Evolutionary conservation across 1,140 invertebrate genomes (phyloP), one percentile per base, ranked within the genome.

Genomic region (Paraescarpia echinospica): DNA sequence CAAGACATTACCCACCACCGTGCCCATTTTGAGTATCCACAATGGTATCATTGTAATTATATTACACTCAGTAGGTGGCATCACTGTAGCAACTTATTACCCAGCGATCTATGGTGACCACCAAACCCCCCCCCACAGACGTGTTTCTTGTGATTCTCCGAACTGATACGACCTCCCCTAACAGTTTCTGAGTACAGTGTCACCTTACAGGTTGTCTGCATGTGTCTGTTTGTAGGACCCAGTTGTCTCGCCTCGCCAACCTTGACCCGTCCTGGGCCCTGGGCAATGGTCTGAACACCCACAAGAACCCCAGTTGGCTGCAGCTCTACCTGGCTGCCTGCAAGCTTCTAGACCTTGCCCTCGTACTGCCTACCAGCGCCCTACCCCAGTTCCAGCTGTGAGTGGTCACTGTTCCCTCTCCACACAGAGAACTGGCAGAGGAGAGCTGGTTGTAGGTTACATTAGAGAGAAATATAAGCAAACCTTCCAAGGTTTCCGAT

Each of bases 331-430:
- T 99, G 91, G 97, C 98, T 92, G 98, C 98, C 9, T 98, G 98
- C 91, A 99, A 99, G 96, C 96, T 99, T 22, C 96, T 99, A 12
- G 98, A 99, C 95, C 96, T 99, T 92, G 97, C 98, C 31, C 97
- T 98, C 89, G 96, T 98, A 31, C 95, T 99, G 93, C 98, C 98
- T n/a, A 98, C 98, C 0, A 97, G 98, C 92, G 97, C 97, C 93
- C 96, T 99, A 91, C 98, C 98, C 34, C 98, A 99, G 95, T 99
- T 99, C 96, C 98, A 99, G 96, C 98, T 99, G 93, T 93, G 91
- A 88, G 93, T 59, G 34, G 31, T 48, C 34, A 77, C 59, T 77
- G 48, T n/a, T 41, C 41, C 12, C 41, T 77, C 59, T 14, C 59
- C 14, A 6, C 59, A 90, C 18, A 35, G 18, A 34, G 6, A 1